Evolutionary conservation across 2,888 invertebrate genomes (phyloP).

Genomic region (Geotrupes spiniger): DNA sequence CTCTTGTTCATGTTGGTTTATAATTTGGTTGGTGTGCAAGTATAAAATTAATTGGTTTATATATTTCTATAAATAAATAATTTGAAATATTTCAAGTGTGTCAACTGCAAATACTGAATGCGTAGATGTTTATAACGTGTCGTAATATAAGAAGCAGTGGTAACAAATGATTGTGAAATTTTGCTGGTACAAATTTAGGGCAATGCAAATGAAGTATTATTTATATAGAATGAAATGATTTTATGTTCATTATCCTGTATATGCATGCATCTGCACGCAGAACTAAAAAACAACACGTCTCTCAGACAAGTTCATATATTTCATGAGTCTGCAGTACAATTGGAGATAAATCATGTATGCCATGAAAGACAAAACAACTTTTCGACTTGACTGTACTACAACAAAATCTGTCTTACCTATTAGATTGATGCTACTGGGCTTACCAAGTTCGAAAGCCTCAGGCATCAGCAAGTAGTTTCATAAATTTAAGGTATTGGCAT

Average conservation of each 20-base stretch:
- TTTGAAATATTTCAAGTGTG: too few species aligned
- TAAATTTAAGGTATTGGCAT: not conserved
- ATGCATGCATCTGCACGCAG: slow-evolving; percentile 30
- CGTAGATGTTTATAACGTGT: too few species aligned
- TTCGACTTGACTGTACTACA: slow-evolving; percentile 39
- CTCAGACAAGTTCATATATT: slow-evolving; percentile 32
- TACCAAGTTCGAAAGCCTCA: slow-evolving; percentile 32
- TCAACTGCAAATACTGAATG: too few species aligned
- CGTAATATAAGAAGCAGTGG: not conserved
- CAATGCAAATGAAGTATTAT: slow-evolving; percentile 14
- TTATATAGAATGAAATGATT: slow-evolving; percentile 18
- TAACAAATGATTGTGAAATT: not conserved
- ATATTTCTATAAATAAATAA: too few species aligned
- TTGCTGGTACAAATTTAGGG: slow-evolving; percentile 2
- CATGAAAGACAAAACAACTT: slow-evolving; percentile 35
- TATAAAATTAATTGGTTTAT: too few species aligned
- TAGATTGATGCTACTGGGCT: slow-evolving; percentile 45
- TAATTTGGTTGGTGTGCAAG: too few species aligned
- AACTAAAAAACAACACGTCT: slow-evolving; percentile 23
- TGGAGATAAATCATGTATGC: slow-evolving; percentile 38
- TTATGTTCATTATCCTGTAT: slow-evolving; percentile 27
- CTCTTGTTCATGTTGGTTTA: too few species aligned
- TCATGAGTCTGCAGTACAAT: slow-evolving; percentile 33
- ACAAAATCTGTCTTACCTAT: slow-evolving; percentile 43
- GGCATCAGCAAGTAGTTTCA: slow-evolving; percentile 19